phyloP scores from a whole-genome alignment of 2,888 invertebrate species.

The Bursaphelenchus okinawaensis region DNA sequence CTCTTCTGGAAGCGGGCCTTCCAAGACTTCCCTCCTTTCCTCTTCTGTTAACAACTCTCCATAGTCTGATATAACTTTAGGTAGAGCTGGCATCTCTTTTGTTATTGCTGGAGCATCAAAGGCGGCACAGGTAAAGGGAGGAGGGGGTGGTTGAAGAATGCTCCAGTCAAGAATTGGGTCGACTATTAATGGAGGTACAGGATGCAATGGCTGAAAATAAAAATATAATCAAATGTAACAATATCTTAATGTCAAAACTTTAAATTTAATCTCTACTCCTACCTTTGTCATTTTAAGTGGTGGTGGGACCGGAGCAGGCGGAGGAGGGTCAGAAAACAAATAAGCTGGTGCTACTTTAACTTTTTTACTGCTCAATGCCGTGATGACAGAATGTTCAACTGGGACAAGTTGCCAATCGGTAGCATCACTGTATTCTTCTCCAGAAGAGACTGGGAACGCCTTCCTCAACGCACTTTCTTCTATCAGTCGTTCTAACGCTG shows the following conservation, averaged over 20 bases:
- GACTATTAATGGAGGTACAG: neutral
- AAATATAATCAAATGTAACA: no score
- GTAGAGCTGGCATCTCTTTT: neutral
- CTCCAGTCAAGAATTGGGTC: neutral
- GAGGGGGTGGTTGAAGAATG: neutral
- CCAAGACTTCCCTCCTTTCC: neutral
- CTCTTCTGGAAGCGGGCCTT: neutral
- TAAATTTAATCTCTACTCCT: neutral
- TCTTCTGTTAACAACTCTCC: neutral
- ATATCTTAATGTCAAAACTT: no score
- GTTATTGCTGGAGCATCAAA: neutral
- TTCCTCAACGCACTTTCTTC: constrained; percentile 27
- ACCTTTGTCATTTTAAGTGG: neutral
- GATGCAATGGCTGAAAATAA: no score
- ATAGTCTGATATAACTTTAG: neutral
- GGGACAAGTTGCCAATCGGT: constrained; percentile 12
- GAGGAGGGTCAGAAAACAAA: neutral
- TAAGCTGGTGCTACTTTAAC: constrained; percentile 7
- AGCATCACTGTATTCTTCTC: constrained; percentile 38
- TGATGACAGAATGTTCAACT: neutral
- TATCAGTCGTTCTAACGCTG: constrained; percentile 11
- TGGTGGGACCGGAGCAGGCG: neutral
- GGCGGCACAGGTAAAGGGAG: neutral
- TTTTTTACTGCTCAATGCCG: constrained; percentile 5
- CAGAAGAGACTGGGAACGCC: constrained; percentile 46